phyloP scores from a whole-genome alignment of 2,797 vertebrate species.

The Tarsius wallacei region DNA sequence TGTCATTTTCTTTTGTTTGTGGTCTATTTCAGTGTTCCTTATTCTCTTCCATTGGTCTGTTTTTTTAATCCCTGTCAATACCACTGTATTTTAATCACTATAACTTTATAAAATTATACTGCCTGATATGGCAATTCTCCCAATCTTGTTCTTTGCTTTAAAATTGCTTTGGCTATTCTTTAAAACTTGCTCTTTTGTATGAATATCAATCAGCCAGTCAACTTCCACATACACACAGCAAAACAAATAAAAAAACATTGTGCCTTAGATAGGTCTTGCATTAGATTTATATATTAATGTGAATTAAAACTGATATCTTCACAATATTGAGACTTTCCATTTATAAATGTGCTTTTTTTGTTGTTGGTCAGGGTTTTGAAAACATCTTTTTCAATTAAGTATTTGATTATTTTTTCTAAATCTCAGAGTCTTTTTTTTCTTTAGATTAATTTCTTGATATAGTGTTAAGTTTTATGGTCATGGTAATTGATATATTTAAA shows the following conservation, averaged over 20 bases:
- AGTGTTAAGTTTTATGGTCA: neutral
- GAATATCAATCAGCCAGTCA: neutral
- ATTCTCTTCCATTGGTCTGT: neutral
- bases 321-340: neutral
- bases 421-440: neutral
- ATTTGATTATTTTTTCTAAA: conserved; percentile 11
- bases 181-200: neutral
- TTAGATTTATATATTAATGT: conserved; percentile 33
- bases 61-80: conserved; percentile 32
- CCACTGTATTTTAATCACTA: neutral
- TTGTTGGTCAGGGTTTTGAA: neutral
- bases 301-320: neutral
- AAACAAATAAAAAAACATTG: neutral
- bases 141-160: neutral
- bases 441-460: neutral
- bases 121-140: neutral
- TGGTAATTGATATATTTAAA: conserved; percentile 18
- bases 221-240: neutral
- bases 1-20: conserved; percentile 25
- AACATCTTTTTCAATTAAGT: neutral
- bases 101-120: conserved; percentile 2
- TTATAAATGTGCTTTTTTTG: conserved; percentile 18
- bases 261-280: neutral
- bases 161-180: neutral
- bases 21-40: neutral